Evolutionary conservation across 2,888 invertebrate species (phyloP), one percentile per base, ranked within the genome.

Genomic region (Zygogramma bicolorata): DNA sequence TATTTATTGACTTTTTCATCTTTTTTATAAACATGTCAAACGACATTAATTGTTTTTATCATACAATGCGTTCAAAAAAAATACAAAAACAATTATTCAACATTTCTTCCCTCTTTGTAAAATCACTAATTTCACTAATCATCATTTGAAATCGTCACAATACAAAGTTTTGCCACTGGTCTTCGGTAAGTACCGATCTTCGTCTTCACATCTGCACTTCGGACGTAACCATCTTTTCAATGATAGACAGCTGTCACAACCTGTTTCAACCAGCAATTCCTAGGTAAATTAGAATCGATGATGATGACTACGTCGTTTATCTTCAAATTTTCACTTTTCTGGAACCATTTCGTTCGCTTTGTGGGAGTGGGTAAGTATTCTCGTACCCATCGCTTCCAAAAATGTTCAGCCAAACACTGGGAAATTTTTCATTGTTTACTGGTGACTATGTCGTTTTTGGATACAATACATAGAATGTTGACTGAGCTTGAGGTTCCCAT

Each of bases 191-290:
- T n/a, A n/a, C n/a, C n/a, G n/a, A n/a, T n/a, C n/a, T n/a, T n/a
- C n/a, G n/a, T n/a, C n/a, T n/a, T 42, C 15, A 18, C 42, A 42
- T 34, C 59, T n/a, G 59, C 59, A 60, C 59, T 60, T 15, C 34
- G 18, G 7, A 60, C n/a, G 18, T 20, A 13, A 31, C 22, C 22
- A 31, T 31, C 6, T 34, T 22, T 6, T 20, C 59, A 31, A 8
- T 18, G 59, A 34, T 13, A 18, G 0, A 60, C 31, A 34, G 0
- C 22, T 4, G 15, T 34, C 5, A 34, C 59, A 34, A 59, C n/a
- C 0, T 15, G 15, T 13, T 60, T 20, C 59, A 60, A 18, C 38
- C 59, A 34, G n/a, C 3, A 60, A 3, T 22, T 31, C n/a, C 20
- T 18, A 1, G 34, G 18, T 34, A 18, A 34, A 34, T 60, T 31